Base-by-base conservation (phyloP, 2,113 vertebrate species). In the Cheilinus undulatus region DNA sequence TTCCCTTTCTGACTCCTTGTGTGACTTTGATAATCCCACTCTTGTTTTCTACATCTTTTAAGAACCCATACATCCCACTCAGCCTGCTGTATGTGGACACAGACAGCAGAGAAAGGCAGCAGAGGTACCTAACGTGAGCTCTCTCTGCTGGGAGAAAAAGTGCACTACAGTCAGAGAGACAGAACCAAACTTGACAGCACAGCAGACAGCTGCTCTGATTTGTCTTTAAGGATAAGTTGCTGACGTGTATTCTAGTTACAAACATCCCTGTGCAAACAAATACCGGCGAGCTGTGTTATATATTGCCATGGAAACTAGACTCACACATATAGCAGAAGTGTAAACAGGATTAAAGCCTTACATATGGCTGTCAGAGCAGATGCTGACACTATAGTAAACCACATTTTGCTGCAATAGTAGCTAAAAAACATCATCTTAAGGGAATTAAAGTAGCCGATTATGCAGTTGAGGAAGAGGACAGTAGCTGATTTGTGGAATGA, bases 121-220 rank as follows among this genome's bases (percentile, higher is more conserved):
- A 26, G 54, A 15, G 50, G 26, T 5, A 59, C 62, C 85, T 78
- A 22, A 1, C 64, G 59, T 26, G 71, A 76, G 88, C 84, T 48
- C 88, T 54, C 83, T 84, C 87, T 91, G 79, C 84, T 89, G 89
- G 87, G 34, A 73, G 40, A 59, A 83, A 60, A 7, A 24, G 65
- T 38, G 76, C 68, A 91, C 80, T 88, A 23, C 89, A 87, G 20
- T 32, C 24, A 69, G 11, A 74, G 19, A 24, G 26, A 15, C 52
- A 52, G 1, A 23, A 64, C 7, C 5, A 42, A 20, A 53, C 30
- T 45, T 36, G 7, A 51, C 23, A 49, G 10, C 1, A 42, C 59
- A 40, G 36, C 63, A 54, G n/a, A 38, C 3, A 43, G 28, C 22
- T 45, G 23, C 63, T 19, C 22, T 42, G 30, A 38, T 26, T 43